Percentiles rank a stretch among this genome's conserved stretches.
Evolutionary conservation across 2,888 invertebrate genomes (phyloP).

Genomic region (Mellilla xanthometata): DNA sequence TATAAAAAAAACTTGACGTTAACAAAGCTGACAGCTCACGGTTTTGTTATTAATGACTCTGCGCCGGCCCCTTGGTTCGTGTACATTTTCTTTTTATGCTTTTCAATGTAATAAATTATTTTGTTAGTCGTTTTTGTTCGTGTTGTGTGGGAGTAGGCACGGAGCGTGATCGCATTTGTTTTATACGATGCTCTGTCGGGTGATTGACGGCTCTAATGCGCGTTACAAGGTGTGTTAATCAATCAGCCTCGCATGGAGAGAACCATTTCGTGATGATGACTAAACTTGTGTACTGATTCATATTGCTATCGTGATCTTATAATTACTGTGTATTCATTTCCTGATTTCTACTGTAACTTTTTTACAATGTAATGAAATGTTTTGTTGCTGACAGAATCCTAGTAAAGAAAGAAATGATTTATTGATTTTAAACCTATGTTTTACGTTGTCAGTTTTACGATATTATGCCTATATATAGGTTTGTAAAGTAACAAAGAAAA

Average conservation of each 20-base stretch:
- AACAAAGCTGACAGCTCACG: slow-evolving; percentile 79
- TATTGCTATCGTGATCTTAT: no score
- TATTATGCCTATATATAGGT: no score
- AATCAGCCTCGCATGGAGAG: slow-evolving; percentile 60
- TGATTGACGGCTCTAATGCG: slow-evolving; percentile 75
- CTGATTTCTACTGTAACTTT: no score
- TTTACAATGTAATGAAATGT: no score
- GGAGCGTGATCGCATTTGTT: slow-evolving; percentile 63
- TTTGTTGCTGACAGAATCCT: no score
- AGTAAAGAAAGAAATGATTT: no score
- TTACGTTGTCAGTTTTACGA: no score
- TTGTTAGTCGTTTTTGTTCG: slow-evolving; percentile 56
- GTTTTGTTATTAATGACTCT: slow-evolving; percentile 76
- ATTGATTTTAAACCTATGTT: no score
- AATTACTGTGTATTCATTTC: no score
- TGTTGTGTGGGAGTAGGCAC: slow-evolving; percentile 56
- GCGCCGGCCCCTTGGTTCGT: slow-evolving; percentile 49
- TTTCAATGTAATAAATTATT: slow-evolving; percentile 72
- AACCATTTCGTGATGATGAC: slow-evolving; percentile 47
- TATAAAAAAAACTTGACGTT: slow-evolving; percentile 73
- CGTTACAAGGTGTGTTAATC: slow-evolving; percentile 66
- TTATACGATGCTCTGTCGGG: slow-evolving; percentile 52
- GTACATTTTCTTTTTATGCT: slow-evolving; percentile 54
- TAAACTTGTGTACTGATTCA: no score
- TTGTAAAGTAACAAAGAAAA: slow-evolving; percentile 39